Conservation (phyloP, 2,888 invertebrate species). For the Andrena bicolor region DNA sequence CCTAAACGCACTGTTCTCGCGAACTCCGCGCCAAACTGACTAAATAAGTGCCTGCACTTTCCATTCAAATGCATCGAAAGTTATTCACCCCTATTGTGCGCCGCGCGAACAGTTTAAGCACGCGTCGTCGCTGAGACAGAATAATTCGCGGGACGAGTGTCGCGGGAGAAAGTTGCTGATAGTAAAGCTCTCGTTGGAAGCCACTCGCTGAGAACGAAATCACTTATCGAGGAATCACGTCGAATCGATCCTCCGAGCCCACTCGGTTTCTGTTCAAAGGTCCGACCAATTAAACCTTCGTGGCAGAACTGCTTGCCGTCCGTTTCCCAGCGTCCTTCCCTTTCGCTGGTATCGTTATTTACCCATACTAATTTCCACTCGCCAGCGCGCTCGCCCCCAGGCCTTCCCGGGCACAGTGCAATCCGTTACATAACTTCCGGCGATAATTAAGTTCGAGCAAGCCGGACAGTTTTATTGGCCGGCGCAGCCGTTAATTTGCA, state of each 20-base stretch:
- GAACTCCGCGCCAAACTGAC: conserved; percentile 13
- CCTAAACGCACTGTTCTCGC: conserved; percentile 6
- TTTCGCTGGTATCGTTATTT: conserved; percentile 47
- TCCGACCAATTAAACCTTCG: conserved; percentile 35
- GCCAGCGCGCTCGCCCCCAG: conserved; percentile 27
- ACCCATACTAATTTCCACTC: conserved; percentile 47
- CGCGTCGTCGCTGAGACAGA: background rate
- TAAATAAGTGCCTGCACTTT: conserved; percentile 24
- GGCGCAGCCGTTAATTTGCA: conserved; percentile 59
- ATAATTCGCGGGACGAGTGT: background rate
- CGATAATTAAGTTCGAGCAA: conserved; percentile 67
- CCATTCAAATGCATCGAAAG: conserved; percentile 12
- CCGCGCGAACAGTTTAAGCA: background rate
- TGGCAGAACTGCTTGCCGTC: background rate
- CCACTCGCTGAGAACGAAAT: too few species aligned
- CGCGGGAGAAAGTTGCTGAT: background rate
- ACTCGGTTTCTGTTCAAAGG: background rate
- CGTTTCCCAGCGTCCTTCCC: conserved; percentile 17
- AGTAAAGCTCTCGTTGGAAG: too few species aligned
- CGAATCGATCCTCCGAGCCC: too few species aligned
- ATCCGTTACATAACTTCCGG: conserved; percentile 60
- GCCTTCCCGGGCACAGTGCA: conserved; percentile 21
- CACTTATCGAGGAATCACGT: too few species aligned
- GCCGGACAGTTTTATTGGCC: conserved; percentile 68
- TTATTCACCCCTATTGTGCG: background rate